These are phyloP conservation scores for Sturnus vulgaris DNA, from an alignment of 2,113 vertebrate species.

Conservation along the genomic window DNA sequence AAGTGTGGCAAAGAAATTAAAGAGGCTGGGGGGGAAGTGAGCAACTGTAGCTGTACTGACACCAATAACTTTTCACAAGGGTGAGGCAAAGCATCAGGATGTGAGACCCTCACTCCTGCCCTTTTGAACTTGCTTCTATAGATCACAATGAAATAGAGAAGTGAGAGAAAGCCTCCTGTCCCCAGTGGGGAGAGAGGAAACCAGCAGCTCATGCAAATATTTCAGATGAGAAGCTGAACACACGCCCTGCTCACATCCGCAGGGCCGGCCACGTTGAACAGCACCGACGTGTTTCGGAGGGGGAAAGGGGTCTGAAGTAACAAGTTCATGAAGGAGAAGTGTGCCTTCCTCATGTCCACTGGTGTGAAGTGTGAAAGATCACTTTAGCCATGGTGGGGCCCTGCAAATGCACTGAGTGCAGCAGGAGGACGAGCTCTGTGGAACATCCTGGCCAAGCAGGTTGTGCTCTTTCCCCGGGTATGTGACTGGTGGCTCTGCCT, in stretches of 20 bases:
- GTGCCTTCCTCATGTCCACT: background rate
- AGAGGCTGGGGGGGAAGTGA: background rate
- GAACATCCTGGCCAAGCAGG: fast-evolving
- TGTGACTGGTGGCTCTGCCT: background rate
- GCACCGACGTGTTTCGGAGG: fast-evolving
- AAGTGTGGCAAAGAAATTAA: slow-evolving; percentile 31
- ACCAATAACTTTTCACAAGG: slow-evolving; percentile 60
- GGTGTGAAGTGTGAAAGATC: background rate
- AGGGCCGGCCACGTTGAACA: fast-evolving
- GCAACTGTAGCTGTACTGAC: slow-evolving; percentile 19
- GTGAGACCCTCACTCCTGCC: slow-evolving; percentile 22
- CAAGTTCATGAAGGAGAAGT: background rate
- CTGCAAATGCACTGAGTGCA: background rate
- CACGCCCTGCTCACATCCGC: background rate
- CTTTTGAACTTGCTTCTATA: slow-evolving; percentile 61
- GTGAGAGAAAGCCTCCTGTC: slow-evolving; percentile 22
- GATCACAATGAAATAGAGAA: slow-evolving; percentile 34
- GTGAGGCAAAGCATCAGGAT: slow-evolving; percentile 43
- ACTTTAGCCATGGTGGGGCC: background rate
- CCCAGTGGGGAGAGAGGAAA: background rate
- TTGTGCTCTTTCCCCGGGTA: fast-evolving
- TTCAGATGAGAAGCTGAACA: slow-evolving; percentile 9
- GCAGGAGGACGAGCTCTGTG: background rate
- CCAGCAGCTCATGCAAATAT: slow-evolving; percentile 39
- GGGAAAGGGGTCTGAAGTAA: background rate